Evolutionary conservation across 2,888 invertebrate species (phyloP), one percentile per base, ranked within the genome.

Genomic region (Drosophila prolongata): DNA sequence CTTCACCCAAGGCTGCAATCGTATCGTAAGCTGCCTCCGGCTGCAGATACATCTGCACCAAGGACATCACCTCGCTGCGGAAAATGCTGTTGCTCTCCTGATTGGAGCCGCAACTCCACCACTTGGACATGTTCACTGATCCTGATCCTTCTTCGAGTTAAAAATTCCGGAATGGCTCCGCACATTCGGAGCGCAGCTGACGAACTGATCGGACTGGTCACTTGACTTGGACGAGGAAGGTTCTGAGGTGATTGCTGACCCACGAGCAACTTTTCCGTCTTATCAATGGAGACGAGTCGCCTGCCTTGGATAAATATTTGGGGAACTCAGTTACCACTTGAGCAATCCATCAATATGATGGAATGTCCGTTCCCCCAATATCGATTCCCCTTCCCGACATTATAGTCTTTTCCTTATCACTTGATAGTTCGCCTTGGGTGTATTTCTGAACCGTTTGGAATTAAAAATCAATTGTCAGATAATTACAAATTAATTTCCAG

Each of bases 41-140:
- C 93, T 98, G 98, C 84, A 98, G 96, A 93, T 98, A 98, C 93
- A 98, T 95, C 93, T 98, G 98, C 93, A 97, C 96, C 85, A 97
- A 93, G 67, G 95, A 95, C 97, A 98, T 98, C 93, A 97, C 95
- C 91, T 97, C 97, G 91, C 97, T 97, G 69, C 97, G 94, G 93
- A 97, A 97, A 93, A 97, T 94, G 85, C 95, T 94, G 92, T 95
- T 95, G 66, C 55, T 66, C 95, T 84, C 66, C 47, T 55, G 55
- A 13, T 78, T 70, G 19, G 70, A 43, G 62, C 87, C 75, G 27
- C 46, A 77, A 30, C 75, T n/a, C 46, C 57, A 80, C 68, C 66
- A 83, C 59, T 68, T 73, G 1, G 80, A 1, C 47, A 75, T 75
- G 42, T 9, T 61, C 1, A 0, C 9, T 6, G 19, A 30, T 61